Percentiles rank a stretch among this genome's conserved stretches.
Conservation (phyloP, 2,113 vertebrate genomes). For the Megaceryle torquata region DNA sequence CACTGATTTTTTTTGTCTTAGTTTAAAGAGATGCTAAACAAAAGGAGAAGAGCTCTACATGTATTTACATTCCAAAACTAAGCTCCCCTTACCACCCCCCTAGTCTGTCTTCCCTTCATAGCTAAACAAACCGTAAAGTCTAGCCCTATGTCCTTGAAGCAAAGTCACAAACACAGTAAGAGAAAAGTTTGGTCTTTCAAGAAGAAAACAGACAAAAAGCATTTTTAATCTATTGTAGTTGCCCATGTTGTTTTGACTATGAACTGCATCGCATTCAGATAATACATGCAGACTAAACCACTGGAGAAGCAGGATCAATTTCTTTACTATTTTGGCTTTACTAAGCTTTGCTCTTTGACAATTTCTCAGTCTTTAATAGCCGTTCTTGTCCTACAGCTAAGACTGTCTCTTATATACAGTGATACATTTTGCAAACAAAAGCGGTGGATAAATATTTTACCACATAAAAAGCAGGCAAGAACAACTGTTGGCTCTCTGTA, state of each 20-base stretch:
- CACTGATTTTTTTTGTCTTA: slow-evolving; percentile 84
- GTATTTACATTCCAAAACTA: slow-evolving; percentile 86
- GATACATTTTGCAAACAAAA: background rate
- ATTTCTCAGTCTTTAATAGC: slow-evolving; percentile 3
- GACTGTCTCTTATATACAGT: background rate
- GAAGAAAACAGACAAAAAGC: background rate
- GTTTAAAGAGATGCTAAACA: slow-evolving; percentile 85
- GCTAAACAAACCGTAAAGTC: slow-evolving; percentile 82
- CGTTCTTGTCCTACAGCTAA: background rate
- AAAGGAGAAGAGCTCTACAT: slow-evolving; percentile 80
- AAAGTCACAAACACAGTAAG: slow-evolving; percentile 66
- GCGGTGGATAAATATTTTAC: background rate
- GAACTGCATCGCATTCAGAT: background rate
- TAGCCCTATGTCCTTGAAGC: slow-evolving; percentile 62
- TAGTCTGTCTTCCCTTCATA: slow-evolving; percentile 77
- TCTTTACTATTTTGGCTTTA: slow-evolving; percentile 23
- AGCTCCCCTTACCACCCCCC: slow-evolving; percentile 77
- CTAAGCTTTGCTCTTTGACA: slow-evolving; percentile 24
- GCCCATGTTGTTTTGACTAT: slow-evolving; percentile 46
- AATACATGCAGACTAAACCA: background rate
- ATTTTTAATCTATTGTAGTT: slow-evolving; percentile 32
- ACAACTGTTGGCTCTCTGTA: background rate
- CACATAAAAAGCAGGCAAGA: background rate
- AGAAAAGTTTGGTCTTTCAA: slow-evolving; percentile 41
- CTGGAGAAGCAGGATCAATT: background rate